These are phyloP conservation scores for Gymnodraco acuticeps DNA, from an alignment of 2,797 vertebrate species.

Conservation along the genomic window DNA sequence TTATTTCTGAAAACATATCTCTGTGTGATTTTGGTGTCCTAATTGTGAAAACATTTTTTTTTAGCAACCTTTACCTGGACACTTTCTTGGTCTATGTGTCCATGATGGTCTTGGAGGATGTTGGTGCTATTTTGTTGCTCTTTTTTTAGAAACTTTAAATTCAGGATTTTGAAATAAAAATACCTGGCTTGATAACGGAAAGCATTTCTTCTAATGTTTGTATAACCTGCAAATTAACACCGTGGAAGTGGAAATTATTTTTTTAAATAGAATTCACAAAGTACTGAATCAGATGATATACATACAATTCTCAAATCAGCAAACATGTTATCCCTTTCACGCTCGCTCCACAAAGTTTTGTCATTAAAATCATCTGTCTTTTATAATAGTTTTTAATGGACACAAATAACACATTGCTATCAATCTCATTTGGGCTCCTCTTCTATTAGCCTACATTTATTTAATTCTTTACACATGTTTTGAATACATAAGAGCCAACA, in stretches of 20 bases:
- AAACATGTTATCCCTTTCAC: neutral
- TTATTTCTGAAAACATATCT: constrained; percentile 11
- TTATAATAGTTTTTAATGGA: neutral
- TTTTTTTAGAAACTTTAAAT: constrained; percentile 4
- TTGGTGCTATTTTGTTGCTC: neutral
- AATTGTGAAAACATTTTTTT: neutral
- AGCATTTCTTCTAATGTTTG: neutral
- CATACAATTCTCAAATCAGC: constrained; percentile 5
- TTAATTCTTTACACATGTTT: constrained; percentile 8
- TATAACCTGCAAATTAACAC: constrained; percentile 5
- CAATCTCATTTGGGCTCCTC: constrained; percentile 18
- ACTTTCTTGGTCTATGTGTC: neutral
- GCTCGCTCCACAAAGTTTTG: neutral
- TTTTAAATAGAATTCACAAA: neutral
- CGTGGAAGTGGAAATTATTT: neutral
- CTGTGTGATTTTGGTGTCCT: constrained; percentile 19
- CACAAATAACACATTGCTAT: neutral
- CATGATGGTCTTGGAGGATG: neutral
- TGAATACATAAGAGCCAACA: constrained; percentile 27
- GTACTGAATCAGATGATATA: neutral
- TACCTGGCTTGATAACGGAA: neutral
- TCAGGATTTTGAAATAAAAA: constrained; percentile 21
- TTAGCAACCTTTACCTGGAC: constrained; percentile 3
- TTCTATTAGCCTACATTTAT: constrained; percentile 1
- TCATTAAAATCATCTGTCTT: neutral